Conservation (phyloP, 2,888 invertebrate genomes). For the Caenorhabditis afra region DNA sequence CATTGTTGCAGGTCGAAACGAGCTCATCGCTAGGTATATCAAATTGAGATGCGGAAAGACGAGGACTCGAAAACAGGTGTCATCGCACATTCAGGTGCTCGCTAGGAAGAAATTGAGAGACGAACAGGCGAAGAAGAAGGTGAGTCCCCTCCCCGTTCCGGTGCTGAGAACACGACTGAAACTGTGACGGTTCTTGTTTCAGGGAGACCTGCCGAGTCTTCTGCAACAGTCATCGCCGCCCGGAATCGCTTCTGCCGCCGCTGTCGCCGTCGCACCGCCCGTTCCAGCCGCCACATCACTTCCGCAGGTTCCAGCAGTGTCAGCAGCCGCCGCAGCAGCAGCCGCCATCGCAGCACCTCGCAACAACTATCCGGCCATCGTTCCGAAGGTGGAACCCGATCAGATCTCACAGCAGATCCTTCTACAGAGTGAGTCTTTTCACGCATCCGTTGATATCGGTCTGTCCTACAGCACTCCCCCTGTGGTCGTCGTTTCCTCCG, state of each 20-base stretch:
- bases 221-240: conserved; percentile 43
- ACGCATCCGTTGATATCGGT: too few relatives aligned
- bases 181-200: neutral
- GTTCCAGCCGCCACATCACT: conserved; percentile 12
- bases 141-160: conserved; percentile 5
- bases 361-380: conserved; percentile 38
- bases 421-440: conserved; percentile 19
- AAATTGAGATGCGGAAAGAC: conserved; percentile 99
- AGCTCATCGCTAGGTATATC: conserved; percentile 99
- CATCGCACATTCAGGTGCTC: conserved; percentile 99
- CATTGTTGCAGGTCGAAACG: conserved; percentile 98
- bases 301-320: conserved; percentile 12
- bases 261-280: too few relatives aligned
- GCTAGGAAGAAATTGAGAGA: conserved; percentile 98
- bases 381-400: conserved; percentile 43
- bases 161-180: neutral
- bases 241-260: conserved; percentile 82
- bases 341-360: conserved; percentile 45
- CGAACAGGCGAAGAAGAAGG: conserved; percentile 96
- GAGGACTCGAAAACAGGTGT: conserved; percentile 98
- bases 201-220: conserved; percentile 39
- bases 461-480: conserved; percentile 47
- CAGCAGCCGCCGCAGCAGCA: conserved; percentile 46
- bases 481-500: conserved; percentile 64
- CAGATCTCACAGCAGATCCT: conserved; percentile 35